phyloP scores from a whole-genome alignment of 2,888 invertebrate genomes.

The Kuschelorhynchus macadamiae region DNA sequence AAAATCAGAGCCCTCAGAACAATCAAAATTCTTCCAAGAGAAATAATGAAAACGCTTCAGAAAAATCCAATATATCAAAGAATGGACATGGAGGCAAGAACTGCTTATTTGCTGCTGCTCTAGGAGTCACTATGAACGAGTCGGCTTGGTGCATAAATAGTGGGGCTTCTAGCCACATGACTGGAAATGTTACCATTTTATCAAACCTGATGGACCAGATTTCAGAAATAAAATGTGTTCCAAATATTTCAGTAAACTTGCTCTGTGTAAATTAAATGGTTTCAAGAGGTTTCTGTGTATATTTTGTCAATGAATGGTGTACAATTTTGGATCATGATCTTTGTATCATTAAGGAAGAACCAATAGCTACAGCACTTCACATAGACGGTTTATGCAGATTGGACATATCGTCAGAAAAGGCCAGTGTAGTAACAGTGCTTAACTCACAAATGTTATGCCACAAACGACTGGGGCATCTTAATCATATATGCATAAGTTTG shows the following conservation, averaged over 20 bases:
- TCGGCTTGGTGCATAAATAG: no score
- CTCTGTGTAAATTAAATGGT: conserved; percentile 52
- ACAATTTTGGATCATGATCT: conserved; percentile 28
- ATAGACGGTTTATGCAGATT: conserved; percentile 29
- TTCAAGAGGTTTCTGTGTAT: conserved; percentile 48
- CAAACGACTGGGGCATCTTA: conserved; percentile 42
- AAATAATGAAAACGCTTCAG: no score
- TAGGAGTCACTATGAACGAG: no score
- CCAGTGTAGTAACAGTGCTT: conserved; percentile 29
- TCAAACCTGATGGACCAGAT: conserved; percentile 16
- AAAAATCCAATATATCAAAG: no score
- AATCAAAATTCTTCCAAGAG: no score
- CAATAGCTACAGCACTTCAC: conserved; percentile 28
- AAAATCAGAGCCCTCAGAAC: conserved; percentile 31
- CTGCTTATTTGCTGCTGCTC: no score
- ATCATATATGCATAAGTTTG: conserved; percentile 46
- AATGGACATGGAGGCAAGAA: no score
- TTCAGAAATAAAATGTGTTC: no score
- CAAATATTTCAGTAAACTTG: conserved; percentile 42
- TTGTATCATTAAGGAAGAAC: conserved; percentile 25
- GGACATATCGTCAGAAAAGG: conserved; percentile 10
- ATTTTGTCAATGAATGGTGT: conserved; percentile 44
- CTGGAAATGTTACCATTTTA: conserved; percentile 38
- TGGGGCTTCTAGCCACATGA: no score
- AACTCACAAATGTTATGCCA: conserved; percentile 45